Evolutionary conservation across 1,140 invertebrate species (phyloP).

Genomic region (Grapholita molesta): DNA sequence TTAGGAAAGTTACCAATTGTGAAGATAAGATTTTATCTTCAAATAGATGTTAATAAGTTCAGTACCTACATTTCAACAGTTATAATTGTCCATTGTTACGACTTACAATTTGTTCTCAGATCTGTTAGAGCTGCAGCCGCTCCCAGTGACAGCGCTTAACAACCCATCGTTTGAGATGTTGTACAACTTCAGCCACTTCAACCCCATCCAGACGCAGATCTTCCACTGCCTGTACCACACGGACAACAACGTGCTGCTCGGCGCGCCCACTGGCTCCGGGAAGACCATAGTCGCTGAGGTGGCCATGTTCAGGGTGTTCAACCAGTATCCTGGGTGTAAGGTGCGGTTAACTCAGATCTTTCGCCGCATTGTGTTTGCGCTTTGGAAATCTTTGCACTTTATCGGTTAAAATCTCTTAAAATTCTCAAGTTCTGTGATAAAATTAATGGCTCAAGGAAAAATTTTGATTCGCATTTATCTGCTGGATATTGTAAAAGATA

Average conservation of each 20-base stretch:
- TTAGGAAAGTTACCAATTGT: too few relatives aligned
- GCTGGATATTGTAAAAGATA: too few relatives aligned
- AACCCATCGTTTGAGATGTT: constrained; percentile 88
- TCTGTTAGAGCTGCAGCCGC: constrained; percentile 92
- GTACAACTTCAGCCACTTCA: constrained; percentile 97
- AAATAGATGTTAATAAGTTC: background rate
- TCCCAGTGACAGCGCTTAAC: constrained; percentile 91
- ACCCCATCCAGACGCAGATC: constrained; percentile 99
- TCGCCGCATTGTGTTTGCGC: too few relatives aligned
- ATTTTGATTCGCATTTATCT: too few relatives aligned
- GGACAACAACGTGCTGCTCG: constrained; percentile 95
- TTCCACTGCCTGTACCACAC: constrained; percentile 98
- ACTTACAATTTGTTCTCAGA: constrained; percentile 78
- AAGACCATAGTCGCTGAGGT: constrained; percentile 99
- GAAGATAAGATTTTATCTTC: too few relatives aligned
- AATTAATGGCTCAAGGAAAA: too few relatives aligned
- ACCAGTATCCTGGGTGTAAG: constrained; percentile 90
- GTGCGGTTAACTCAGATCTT: constrained; percentile 64
- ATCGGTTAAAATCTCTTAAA: too few relatives aligned
- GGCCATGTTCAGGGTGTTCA: constrained; percentile 97
- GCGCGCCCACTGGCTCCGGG: constrained; percentile 98
- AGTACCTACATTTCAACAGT: background rate
- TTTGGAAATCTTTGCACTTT: too few relatives aligned
- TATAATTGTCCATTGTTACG: background rate
- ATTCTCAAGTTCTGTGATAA: too few relatives aligned